Evolutionary conservation across 1,140 invertebrate genomes (phyloP).

Genomic region (Euwallacea similis): DNA sequence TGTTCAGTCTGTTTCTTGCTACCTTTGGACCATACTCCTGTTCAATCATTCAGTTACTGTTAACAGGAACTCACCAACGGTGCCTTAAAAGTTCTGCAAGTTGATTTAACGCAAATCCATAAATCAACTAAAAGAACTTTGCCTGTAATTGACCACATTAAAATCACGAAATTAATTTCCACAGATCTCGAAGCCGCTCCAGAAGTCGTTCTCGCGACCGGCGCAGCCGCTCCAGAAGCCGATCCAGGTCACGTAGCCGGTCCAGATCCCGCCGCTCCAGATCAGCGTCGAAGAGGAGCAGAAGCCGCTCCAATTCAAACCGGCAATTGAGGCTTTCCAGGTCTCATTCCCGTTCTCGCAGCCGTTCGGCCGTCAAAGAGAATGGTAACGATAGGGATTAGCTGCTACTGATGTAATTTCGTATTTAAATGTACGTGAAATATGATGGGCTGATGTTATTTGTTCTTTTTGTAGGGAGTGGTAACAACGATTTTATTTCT

Average conservation of each 20-base stretch:
- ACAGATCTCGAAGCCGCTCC: conserved; percentile 58
- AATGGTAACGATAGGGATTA: conserved; percentile 42
- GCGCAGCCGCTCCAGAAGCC: conserved; percentile 51
- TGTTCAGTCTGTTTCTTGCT: not conserved
- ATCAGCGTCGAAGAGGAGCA: conserved; percentile 49
- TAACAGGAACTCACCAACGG: not conserved
- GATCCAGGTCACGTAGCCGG: conserved; percentile 51
- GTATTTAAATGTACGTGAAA: not conserved
- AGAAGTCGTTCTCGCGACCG: conserved; percentile 53
- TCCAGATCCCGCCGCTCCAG: conserved; percentile 51
- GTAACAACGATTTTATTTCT: too few relatives aligned
- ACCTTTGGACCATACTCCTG: not conserved
- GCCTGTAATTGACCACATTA: too few relatives aligned
- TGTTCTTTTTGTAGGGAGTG: too few relatives aligned
- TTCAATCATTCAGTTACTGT: not conserved
- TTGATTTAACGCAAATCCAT: not conserved
- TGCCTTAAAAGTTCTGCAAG: not conserved
- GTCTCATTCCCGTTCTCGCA: conserved; percentile 46
- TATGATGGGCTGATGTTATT: not conserved
- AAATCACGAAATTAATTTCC: not conserved
- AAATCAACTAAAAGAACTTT: too few relatives aligned
- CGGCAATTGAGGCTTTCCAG: conserved; percentile 46
- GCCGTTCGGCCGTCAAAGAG: conserved; percentile 46
- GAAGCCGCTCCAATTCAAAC: conserved; percentile 49
- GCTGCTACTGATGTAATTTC: not conserved